These are phyloP conservation scores for human DNA, from an alignment of 2,113 vertebrate species.

Conservation along the genomic window DNA sequence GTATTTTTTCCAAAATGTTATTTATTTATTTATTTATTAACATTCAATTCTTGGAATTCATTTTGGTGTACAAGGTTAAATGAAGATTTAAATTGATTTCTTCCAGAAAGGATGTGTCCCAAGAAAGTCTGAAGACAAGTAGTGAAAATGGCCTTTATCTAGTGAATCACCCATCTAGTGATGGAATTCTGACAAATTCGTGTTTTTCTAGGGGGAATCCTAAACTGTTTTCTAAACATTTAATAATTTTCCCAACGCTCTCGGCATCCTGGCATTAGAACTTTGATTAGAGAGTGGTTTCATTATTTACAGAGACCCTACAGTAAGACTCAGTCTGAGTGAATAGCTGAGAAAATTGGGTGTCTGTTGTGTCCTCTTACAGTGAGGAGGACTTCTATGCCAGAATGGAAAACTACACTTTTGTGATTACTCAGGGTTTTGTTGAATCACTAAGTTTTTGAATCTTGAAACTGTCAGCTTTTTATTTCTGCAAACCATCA, in stretches of 20 bases:
- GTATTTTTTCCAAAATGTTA: background rate
- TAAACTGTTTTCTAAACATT: background rate
- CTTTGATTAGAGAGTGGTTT: background rate
- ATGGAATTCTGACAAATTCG: background rate
- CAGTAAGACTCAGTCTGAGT: background rate
- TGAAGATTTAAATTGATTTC: background rate
- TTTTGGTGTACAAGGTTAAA: background rate
- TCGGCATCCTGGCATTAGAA: background rate
- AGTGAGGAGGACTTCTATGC: background rate
- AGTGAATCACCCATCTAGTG: too few relatives aligned
- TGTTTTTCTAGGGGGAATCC: background rate
- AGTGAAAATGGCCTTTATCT: background rate
- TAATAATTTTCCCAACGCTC: background rate
- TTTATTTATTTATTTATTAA: background rate
- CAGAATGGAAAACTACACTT: background rate
- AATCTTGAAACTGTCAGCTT: conserved; percentile 60
- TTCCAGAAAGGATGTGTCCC: background rate
- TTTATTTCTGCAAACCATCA: conserved; percentile 55
- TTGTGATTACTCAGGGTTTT: conserved; percentile 31
- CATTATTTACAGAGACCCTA: background rate
- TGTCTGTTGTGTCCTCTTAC: background rate
- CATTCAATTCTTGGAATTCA: background rate
- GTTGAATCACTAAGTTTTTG: background rate
- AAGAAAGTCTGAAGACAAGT: background rate
- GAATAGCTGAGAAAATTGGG: background rate